These are phyloP conservation scores for Macaca mulatta DNA, from an alignment of 2,113 vertebrate species.

Conservation along the genomic window DNA sequence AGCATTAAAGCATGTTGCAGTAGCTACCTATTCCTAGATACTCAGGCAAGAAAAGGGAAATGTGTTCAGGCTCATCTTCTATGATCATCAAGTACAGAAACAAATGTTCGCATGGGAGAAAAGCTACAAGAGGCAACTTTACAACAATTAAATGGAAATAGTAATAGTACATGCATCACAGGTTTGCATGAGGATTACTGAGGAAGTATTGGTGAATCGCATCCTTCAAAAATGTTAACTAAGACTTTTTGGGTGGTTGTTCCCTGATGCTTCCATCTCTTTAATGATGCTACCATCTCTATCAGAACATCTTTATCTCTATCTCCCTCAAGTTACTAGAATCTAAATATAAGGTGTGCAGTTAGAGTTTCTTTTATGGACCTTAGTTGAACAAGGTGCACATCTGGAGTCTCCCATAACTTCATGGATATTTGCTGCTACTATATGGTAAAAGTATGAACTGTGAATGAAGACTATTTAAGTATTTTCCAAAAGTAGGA, in stretches of 20 bases:
- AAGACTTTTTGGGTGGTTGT: background rate
- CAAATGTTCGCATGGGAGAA: accelerated
- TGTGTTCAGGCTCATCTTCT: accelerated
- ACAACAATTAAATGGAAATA: accelerated
- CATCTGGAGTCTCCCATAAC: background rate
- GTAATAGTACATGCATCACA: accelerated
- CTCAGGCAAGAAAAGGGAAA: background rate
- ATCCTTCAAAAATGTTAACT: background rate
- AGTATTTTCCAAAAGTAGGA: background rate
- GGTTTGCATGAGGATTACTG: background rate
- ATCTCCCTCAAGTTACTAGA: background rate
- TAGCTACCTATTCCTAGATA: accelerated
- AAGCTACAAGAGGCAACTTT: no score
- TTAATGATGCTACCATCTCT: background rate
- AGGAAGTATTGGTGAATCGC: background rate
- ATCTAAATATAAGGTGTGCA: background rate
- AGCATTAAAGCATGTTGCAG: accelerated
- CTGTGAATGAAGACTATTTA: background rate
- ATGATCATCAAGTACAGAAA: accelerated
- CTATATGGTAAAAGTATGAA: background rate
- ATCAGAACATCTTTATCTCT: background rate
- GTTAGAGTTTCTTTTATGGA: background rate
- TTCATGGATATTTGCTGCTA: background rate
- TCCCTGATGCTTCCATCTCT: background rate
- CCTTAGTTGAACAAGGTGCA: background rate